Conservation (phyloP, 2,797 vertebrate genomes). For the Glyptemys insculpta region DNA sequence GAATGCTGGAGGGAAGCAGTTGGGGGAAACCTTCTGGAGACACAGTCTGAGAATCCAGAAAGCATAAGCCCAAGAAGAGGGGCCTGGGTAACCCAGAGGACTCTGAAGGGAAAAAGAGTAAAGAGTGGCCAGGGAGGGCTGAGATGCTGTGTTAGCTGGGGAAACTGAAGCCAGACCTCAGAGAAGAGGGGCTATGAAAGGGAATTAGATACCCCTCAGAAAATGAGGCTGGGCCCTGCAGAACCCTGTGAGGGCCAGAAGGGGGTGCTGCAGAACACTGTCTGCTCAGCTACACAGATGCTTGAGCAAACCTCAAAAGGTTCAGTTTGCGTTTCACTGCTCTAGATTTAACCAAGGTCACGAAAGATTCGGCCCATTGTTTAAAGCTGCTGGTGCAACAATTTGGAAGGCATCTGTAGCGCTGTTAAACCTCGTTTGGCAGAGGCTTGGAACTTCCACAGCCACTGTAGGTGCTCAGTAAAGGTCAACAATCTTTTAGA, state of each 20-base stretch:
- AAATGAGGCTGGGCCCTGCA: not conserved
- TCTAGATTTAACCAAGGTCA: conserved; percentile 25
- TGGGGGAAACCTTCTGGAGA: not conserved
- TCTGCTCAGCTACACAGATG: not conserved
- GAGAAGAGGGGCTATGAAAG: not conserved
- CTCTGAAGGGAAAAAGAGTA: not conserved
- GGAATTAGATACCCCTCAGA: not conserved
- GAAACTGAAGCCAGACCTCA: not conserved
- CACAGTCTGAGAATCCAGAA: not conserved
- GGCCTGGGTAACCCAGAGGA: not conserved
- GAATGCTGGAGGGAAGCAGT: not conserved
- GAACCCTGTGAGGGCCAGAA: not conserved
- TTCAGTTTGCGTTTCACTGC: not conserved
- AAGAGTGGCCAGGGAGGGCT: not conserved
- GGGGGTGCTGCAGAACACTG: not conserved
- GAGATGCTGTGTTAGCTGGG: not conserved
- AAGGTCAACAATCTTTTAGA: conserved; percentile 43
- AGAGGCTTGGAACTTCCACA: conserved; percentile 49
- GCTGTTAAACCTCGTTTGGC: conserved; percentile 56
- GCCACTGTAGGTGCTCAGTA: conserved; percentile 42
- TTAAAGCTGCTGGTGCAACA: conserved; percentile 69
- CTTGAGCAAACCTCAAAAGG: not conserved
- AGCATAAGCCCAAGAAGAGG: not conserved
- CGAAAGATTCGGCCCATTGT: conserved; percentile 37
- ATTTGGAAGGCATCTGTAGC: conserved; percentile 29